phyloP scores from a whole-genome alignment of 2,113 vertebrate genomes.

The Bolborhynchus lineola region DNA sequence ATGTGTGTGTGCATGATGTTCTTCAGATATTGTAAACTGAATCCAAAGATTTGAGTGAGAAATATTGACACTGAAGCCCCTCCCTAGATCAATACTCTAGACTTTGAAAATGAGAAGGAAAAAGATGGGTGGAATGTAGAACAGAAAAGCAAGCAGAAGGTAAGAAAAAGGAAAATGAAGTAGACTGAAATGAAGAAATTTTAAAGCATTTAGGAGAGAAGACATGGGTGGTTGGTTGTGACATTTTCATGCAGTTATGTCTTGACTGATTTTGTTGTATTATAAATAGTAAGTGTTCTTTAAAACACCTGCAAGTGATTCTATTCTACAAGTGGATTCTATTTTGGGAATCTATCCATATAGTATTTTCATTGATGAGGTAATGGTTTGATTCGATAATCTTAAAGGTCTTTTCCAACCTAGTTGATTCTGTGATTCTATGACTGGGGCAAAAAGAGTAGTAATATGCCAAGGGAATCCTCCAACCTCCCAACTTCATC shows the following conservation, averaged over 20 bases:
- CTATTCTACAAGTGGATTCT: neutral
- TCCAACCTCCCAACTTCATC: fast-evolving
- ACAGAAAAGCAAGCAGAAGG: neutral
- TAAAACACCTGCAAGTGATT: neutral
- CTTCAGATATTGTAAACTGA: neutral
- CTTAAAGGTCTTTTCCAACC: neutral
- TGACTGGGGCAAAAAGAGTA: neutral
- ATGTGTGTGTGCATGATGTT: neutral
- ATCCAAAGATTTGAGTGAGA: neutral
- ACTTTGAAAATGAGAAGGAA: neutral
- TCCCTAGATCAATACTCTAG: neutral
- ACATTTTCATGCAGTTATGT: neutral
- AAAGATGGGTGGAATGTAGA: neutral
- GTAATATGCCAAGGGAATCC: neutral
- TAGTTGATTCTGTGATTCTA: neutral
- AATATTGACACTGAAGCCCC: neutral
- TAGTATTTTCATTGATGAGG: neutral
- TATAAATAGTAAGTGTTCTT: neutral
- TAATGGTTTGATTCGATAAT: neutral
- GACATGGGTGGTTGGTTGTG: fast-evolving
- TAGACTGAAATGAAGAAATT: neutral
- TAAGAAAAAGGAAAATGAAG: neutral
- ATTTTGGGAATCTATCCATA: neutral
- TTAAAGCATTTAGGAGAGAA: neutral
- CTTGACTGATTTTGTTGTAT: neutral